phyloP scores from a whole-genome alignment of 2,113 vertebrate species.

The Ariopsis seemanni region DNA sequence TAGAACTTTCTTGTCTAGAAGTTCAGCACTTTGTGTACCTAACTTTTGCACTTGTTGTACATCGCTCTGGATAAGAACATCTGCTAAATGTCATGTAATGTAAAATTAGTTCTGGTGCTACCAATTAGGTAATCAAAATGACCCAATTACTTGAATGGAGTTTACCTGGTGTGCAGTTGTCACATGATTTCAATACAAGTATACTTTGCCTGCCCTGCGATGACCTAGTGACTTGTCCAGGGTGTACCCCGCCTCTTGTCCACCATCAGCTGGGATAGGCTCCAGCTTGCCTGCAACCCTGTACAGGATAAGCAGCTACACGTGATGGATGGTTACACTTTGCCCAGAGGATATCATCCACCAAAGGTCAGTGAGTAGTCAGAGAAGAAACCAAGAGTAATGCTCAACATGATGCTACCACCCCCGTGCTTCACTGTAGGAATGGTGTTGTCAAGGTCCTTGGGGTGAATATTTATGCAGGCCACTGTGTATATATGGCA shows the following conservation, averaged over 20 bases:
- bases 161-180: background rate
- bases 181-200: background rate
- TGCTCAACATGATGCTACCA: background rate
- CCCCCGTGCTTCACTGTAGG: background rate
- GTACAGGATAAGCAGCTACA: too few relatives aligned
- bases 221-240: too few relatives aligned
- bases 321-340: background rate
- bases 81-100: too few relatives aligned
- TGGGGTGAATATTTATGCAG: background rate
- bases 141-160: background rate
- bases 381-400: background rate
- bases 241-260: too few relatives aligned
- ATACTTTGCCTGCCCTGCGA: too few relatives aligned
- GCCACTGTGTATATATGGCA: background rate
- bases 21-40: too few relatives aligned
- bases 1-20: too few relatives aligned
- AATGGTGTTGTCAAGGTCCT: background rate
- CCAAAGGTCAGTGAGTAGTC: background rate
- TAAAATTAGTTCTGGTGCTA: background rate
- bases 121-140: background rate
- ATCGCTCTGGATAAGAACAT: too few relatives aligned
- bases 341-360: background rate
- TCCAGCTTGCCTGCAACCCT: too few relatives aligned
- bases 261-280: too few relatives aligned
- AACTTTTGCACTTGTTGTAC: too few relatives aligned